Conservation (phyloP, 2,797 vertebrate genomes). For the Xyrichtys novacula region DNA sequence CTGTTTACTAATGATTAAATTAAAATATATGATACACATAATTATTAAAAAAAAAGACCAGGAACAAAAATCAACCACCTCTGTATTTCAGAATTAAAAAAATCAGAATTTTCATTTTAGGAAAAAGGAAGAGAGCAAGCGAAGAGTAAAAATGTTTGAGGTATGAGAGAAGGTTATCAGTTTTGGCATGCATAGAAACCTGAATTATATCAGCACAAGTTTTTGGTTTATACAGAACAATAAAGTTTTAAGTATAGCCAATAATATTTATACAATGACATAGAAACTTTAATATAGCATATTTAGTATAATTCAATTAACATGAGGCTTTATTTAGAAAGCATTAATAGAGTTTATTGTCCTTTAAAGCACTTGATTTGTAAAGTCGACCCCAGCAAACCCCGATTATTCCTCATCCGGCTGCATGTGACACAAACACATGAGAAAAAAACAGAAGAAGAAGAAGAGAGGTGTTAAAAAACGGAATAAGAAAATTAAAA, state of each 20-base stretch:
- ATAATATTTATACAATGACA: conserved; percentile 1
- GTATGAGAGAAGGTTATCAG: conserved; percentile 27
- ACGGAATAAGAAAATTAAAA: conserved; percentile 9
- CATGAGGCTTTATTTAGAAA: neutral
- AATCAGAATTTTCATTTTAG: conserved; percentile 21
- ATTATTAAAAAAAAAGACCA: neutral
- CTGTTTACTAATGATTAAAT: conserved; percentile 1
- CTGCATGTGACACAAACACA: conserved; percentile 87
- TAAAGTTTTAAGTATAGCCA: neutral
- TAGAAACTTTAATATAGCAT: neutral
- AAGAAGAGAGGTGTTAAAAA: neutral
- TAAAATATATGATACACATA: conserved; percentile 15
- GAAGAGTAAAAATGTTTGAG: conserved; percentile 48
- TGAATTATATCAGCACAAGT: conserved; percentile 14
- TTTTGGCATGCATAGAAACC: conserved; percentile 58
- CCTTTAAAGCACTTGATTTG: conserved; percentile 20
- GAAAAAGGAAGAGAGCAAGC: conserved; percentile 17
- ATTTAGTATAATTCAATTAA: neutral
- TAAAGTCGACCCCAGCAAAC: conserved; percentile 35
- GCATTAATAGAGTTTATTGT: neutral
- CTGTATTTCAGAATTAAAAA: conserved; percentile 7
- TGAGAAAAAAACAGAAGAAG: conserved; percentile 16
- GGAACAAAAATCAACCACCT: conserved; percentile 4
- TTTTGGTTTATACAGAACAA: conserved; percentile 1
- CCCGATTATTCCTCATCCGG: conserved; percentile 88